These are phyloP conservation scores for Epinotia demarniana DNA, from an alignment of 2,888 invertebrate genomes.

Conservation along the genomic window DNA sequence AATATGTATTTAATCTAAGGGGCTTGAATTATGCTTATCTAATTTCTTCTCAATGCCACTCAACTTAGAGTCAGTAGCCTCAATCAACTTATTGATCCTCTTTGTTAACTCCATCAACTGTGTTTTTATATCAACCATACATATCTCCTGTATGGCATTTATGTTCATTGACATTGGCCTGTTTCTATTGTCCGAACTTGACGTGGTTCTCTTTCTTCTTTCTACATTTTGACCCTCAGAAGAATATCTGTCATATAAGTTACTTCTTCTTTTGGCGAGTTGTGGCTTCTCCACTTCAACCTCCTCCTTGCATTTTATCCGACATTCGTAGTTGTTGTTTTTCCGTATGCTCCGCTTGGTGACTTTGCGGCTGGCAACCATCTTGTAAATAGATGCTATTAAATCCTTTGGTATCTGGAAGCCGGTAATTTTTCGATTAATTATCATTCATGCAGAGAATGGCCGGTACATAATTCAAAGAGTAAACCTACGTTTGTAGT, in stretches of 20 bases:
- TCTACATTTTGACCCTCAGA: slow-evolving; percentile 75
- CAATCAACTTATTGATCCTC: slow-evolving; percentile 71
- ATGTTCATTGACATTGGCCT: slow-evolving; percentile 72
- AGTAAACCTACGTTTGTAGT: too few relatives aligned
- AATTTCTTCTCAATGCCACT: slow-evolving; percentile 68
- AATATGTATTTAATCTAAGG: neutral
- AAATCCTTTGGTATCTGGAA: slow-evolving; percentile 89
- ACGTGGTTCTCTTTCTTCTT: slow-evolving; percentile 69
- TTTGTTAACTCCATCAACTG: slow-evolving; percentile 74
- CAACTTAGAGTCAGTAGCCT: slow-evolving; percentile 66
- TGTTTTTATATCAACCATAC: slow-evolving; percentile 78
- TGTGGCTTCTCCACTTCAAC: slow-evolving; percentile 63
- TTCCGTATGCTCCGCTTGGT: slow-evolving; percentile 83
- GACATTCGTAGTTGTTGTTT: slow-evolving; percentile 78
- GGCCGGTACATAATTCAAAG: too few relatives aligned
- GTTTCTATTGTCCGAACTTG: slow-evolving; percentile 63
- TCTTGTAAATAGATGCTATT: slow-evolving; percentile 88
- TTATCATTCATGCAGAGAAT: neutral
- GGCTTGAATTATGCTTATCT: slow-evolving; percentile 55
- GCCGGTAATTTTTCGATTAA: neutral
- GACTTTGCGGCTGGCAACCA: slow-evolving; percentile 88
- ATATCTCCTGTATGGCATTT: slow-evolving; percentile 79
- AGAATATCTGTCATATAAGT: slow-evolving; percentile 76
- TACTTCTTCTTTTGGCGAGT: slow-evolving; percentile 76
- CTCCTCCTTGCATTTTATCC: slow-evolving; percentile 67